A percentile compares a stretch with the other conserved stretches of the same genome.
Conservation (phyloP, 2,888 invertebrate genomes). For the Neuroscelio doddi region DNA sequence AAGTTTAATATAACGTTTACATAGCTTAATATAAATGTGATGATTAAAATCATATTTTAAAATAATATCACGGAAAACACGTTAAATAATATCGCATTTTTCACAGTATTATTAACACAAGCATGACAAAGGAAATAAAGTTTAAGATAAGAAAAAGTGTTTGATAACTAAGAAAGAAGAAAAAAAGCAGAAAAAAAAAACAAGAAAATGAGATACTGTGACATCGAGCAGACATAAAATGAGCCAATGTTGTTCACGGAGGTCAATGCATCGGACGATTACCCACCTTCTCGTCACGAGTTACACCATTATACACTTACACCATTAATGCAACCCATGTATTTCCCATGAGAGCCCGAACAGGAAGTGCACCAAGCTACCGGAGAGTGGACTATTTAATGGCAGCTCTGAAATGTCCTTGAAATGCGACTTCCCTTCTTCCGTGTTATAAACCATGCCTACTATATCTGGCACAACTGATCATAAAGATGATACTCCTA, state of each 20-base stretch:
- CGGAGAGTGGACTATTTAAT: slow-evolving; percentile 16
- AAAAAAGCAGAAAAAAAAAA: no score
- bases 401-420: slow-evolving; percentile 33
- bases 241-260: slow-evolving; percentile 17
- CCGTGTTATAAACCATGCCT: slow-evolving; percentile 10
- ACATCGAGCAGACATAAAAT: neutral
- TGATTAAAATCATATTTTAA: no score
- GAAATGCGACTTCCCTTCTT: slow-evolving; percentile 28
- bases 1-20: no score
- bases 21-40: no score
- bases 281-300: slow-evolving; percentile 35
- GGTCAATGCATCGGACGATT: slow-evolving; percentile 48
- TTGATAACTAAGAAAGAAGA: no score
- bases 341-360: slow-evolving; percentile 50
- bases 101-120: no score
- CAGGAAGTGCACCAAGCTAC: slow-evolving; percentile 45
- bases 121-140: no score
- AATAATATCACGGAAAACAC: no score
- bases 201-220: no score
- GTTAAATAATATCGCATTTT: no score
- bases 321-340: slow-evolving; percentile 53
- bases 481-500: slow-evolving; percentile 31
- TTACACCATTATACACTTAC: slow-evolving; percentile 54
- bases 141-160: no score
- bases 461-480: neutral